Evolutionary conservation across 2,888 invertebrate genomes (phyloP), one percentile per base, ranked within the genome.

Genomic region (Cryptus viduatorius): DNA sequence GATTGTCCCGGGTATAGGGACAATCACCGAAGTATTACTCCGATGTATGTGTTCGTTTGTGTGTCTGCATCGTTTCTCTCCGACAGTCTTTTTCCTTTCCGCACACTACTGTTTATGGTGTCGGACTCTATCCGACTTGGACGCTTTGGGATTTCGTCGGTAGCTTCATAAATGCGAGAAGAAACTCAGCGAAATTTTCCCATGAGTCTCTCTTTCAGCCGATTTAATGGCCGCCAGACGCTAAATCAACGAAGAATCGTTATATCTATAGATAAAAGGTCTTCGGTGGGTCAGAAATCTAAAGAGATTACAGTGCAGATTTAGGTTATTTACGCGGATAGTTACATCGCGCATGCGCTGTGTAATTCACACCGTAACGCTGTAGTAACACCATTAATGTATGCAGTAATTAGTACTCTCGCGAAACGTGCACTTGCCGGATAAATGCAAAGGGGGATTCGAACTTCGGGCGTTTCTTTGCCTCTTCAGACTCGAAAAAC

Each of bases 71-170:
- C 42, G 16, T 59, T 19, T 71, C 37, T 53, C 24, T 65, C 16
- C 59, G 59, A 29, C 50, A 53, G 56, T 64, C 59, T 29, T 68
- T 79, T 68, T 71, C 65, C 75, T 75, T 61, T 29, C 29, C 48
- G 65, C 42, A 4, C 37, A 44, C 14, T 10, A 79, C 75, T 78
- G 61, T 86, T 80, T 86, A 83, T 80, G 76, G 78, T 76, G 64
- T 69, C 75, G 71, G 65, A 79, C 48, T 78, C 56, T 10, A 48
- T 50, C 83, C 75, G 29, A 73, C 73, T 50, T 37, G 46, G 65
- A 53, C 79, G 73, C 24, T 19, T 4, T 1, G 56, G 56, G 24
- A 37, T 37, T 56, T 56, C 24, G 24, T 19, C 24, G 24, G 68
- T 69, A 29, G 50, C 7, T 24, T 78, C 59, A 56, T 10, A 16